Evolutionary conservation across 1,140 invertebrate genomes (phyloP), one percentile per base, ranked within the genome.

Genomic region (Patella vulgata): DNA sequence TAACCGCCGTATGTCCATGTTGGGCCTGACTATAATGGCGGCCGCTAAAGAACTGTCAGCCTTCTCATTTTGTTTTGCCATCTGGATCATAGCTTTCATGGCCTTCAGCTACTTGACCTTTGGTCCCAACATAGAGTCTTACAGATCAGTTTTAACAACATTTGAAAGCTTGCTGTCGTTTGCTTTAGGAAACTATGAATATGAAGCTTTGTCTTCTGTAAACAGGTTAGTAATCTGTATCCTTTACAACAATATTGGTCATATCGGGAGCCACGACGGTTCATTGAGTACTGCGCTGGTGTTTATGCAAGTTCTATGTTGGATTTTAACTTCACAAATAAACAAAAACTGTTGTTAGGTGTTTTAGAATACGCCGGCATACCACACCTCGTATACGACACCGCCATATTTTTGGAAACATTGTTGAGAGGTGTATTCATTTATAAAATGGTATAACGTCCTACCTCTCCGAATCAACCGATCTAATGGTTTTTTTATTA

Each of bases 21-120:
- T 86, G 25, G 77, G 79, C 12, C 54, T 60, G 5, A 85, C 84
- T 5, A 68, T 86, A 25, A 67, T 66, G 39, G 66, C 76, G 8
- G 68, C 77, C 8, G 64, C 77, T 11, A 70, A 70, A 42, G 77
- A 83, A 11, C 70, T 85, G 19, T 69, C 70, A 1, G 68, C 73
- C 14, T 86, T 85, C 66, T 74, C 71, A 28, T 28, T 85, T 30
- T 73, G 83, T 23, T 82, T 84, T 57, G 40, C 57, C 3, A 62
- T 84, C 30, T 54, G 82, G 21, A 64, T 84, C 50, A 23, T 80
- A 42, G 73, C 75, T 3, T 83, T 79, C 68, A 70, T 76, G 3
- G 65, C 48, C 46, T 72, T 67, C 61, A 87, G 88, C 63, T 86
- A 85, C 67, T 48, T 87, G 4, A 68, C 87, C 39, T 85, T 88